Percentiles rank a stretch among this genome's conserved stretches.
Evolutionary conservation across 2,888 invertebrate species (phyloP).

Genomic region (Stomorhina lunata): DNA sequence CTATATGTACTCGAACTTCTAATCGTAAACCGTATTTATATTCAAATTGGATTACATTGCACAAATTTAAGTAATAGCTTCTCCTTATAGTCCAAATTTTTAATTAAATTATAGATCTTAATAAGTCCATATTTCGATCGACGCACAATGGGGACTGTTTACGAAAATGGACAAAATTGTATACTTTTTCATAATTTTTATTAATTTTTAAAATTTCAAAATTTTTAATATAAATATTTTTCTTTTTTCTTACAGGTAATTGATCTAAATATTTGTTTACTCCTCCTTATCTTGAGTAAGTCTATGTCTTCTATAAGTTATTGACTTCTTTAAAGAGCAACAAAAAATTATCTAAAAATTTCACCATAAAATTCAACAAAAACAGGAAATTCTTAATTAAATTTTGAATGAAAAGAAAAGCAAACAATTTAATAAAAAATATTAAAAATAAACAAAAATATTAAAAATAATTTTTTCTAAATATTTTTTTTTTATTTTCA

Average conservation of each 20-base stretch:
- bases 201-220: background rate
- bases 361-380: background rate
- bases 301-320: background rate
- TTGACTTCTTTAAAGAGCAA: too few relatives aligned
- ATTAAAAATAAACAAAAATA: background rate
- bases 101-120: too few relatives aligned
- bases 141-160: too few relatives aligned
- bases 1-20: too few relatives aligned
- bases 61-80: too few relatives aligned
- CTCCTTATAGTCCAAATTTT: too few relatives aligned
- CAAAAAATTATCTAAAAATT: background rate
- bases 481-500: background rate
- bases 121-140: too few relatives aligned
- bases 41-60: too few relatives aligned
- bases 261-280: background rate
- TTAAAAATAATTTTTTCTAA: background rate
- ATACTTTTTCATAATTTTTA: background rate
- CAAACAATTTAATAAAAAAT: background rate
- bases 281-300: background rate
- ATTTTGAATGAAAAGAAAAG: background rate
- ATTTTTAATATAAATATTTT: background rate
- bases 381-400: background rate
- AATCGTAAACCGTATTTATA: too few relatives aligned
- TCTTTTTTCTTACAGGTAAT: constrained; percentile 12
- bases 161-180: too few relatives aligned